Conservation (phyloP, 2,113 vertebrate genomes). For the Trinectes maculatus region DNA sequence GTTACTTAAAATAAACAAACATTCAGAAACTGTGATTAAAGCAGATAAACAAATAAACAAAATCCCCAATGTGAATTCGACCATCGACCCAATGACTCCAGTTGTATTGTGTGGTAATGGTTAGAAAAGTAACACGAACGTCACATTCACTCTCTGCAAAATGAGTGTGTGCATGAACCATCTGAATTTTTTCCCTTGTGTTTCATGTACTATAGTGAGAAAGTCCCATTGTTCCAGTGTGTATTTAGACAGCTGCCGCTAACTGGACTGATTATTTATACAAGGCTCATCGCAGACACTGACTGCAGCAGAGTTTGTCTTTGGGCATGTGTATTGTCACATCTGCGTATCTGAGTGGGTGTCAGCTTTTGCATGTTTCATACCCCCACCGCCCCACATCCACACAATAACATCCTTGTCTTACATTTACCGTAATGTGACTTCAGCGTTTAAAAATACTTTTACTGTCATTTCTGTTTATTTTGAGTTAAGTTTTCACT, state of each 20-base stretch:
- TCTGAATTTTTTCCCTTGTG: conserved; percentile 5
- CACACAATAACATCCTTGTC: conserved; percentile 27
- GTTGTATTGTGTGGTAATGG: too few relatives aligned
- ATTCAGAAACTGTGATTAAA: too few relatives aligned
- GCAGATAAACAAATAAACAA: too few relatives aligned
- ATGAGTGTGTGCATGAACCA: conserved; percentile 1
- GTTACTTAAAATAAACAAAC: neutral
- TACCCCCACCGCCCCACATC: conserved; percentile 13
- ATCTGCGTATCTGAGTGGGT: conserved; percentile 51
- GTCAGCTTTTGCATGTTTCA: conserved; percentile 36
- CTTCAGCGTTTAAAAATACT: conserved; percentile 16
- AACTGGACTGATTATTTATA: conserved; percentile 68
- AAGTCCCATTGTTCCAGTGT: conserved; percentile 47
- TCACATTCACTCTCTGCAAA: neutral
- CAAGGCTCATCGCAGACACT: conserved; percentile 66
- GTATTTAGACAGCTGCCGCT: conserved; percentile 74
- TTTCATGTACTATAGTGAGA: too few relatives aligned
- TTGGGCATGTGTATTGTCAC: conserved; percentile 16
- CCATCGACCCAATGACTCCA: too few relatives aligned
- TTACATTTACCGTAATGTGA: conserved; percentile 50
- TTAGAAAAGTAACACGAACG: neutral
- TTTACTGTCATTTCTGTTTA: neutral
- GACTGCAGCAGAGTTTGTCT: conserved; percentile 43
- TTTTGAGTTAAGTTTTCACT: too few relatives aligned
- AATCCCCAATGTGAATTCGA: too few relatives aligned